phyloP scores from a whole-genome alignment of 2,888 invertebrate genomes.

The Drosophila anomalata region DNA sequence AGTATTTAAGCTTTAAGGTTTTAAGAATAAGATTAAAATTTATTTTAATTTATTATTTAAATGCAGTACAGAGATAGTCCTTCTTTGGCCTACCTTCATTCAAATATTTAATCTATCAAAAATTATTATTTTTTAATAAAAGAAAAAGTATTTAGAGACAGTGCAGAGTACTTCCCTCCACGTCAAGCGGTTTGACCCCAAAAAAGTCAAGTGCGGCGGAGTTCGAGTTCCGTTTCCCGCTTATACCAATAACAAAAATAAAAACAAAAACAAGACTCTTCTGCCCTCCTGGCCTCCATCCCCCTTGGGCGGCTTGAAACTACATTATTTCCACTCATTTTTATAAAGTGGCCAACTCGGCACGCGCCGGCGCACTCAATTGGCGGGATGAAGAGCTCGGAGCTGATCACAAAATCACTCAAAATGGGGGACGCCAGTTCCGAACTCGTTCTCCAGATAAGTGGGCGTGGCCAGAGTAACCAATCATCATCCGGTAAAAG shows the following conservation, averaged over 20 bases:
- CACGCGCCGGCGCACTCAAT: slow-evolving; percentile 80
- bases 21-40: background rate
- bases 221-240: slow-evolving; percentile 36
- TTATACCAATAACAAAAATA: slow-evolving; percentile 33
- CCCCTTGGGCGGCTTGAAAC: slow-evolving; percentile 10
- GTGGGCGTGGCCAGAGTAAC: slow-evolving; percentile 75
- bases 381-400: slow-evolving; percentile 35
- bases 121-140: background rate
- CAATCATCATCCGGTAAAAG: slow-evolving; percentile 62
- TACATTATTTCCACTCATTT: slow-evolving; percentile 20
- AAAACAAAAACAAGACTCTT: slow-evolving; percentile 4
- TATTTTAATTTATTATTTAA: background rate
- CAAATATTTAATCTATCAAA: background rate
- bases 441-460: slow-evolving; percentile 61
- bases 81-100: background rate
- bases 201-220: slow-evolving; percentile 71
- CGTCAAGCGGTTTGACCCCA: slow-evolving; percentile 74
- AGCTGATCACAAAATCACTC: slow-evolving; percentile 56
- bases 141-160: background rate
- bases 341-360: slow-evolving; percentile 40
- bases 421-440: slow-evolving; percentile 76
- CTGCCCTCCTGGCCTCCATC: background rate
- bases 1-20: background rate
- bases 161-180: slow-evolving; percentile 5
- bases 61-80: background rate